Percentiles rank a stretch among this genome's conserved stretches.
Evolutionary conservation across 2,113 vertebrate genomes (phyloP).

Genomic region (Coreoperca whiteheadi): DNA sequence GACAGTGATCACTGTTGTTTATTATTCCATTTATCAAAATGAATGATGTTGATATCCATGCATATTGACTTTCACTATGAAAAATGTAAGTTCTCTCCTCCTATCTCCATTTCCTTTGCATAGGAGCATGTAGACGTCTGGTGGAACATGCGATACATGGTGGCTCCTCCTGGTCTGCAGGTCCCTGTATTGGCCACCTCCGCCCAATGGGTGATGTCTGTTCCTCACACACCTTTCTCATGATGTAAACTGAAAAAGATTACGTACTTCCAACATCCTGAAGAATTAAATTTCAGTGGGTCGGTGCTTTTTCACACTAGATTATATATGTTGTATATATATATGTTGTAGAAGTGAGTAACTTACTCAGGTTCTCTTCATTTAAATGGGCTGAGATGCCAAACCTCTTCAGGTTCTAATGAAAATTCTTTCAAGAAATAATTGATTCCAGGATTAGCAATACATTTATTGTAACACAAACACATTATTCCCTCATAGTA

Average conservation of each 20-base stretch:
- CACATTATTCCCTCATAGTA: neutral
- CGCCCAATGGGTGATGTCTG: constrained; percentile 28
- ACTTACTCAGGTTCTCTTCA: neutral
- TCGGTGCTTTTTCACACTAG: constrained; percentile 5
- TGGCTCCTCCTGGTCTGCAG: constrained; percentile 34
- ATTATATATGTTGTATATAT: too few species aligned
- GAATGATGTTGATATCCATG: neutral
- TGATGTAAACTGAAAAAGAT: constrained; percentile 16
- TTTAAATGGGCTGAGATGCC: neutral
- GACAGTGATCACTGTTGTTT: neutral
- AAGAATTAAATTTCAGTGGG: neutral
- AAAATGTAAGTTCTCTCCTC: neutral
- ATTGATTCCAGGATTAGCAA: neutral
- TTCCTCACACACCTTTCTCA: constrained; percentile 18
- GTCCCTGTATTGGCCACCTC: constrained; percentile 28
- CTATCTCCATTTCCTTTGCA: neutral
- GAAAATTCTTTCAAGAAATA: neutral
- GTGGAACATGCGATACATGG: constrained; percentile 32
- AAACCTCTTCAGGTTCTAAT: neutral
- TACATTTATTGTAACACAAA: neutral
- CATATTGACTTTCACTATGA: neutral
- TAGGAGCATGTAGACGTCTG: constrained; percentile 10
- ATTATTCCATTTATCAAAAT: constrained; percentile 1
- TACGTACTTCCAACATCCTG: neutral
- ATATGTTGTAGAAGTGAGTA: neutral